Percentiles rank a stretch among this genome's conserved stretches.
These are phyloP conservation scores for Craseonycteris thonglongyai DNA, from an alignment of 2,113 vertebrate genomes.

Conservation along the genomic window DNA sequence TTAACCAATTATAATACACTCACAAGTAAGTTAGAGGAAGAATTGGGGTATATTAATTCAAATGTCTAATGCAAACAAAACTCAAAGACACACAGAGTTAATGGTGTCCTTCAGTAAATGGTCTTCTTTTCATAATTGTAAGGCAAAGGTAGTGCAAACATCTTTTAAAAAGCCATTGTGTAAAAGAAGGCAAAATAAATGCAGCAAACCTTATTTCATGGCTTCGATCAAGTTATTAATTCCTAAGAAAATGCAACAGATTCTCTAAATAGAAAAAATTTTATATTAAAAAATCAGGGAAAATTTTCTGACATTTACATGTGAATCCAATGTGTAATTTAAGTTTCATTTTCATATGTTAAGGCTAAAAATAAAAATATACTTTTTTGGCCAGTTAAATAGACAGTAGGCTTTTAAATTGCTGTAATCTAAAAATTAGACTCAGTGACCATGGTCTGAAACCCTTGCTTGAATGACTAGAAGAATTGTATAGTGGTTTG, in stretches of 20 bases:
- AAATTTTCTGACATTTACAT: not conserved
- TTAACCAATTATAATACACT: not conserved
- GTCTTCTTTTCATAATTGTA: not conserved
- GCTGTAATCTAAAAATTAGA: not conserved
- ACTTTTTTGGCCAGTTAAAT: not conserved
- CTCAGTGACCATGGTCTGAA: not conserved
- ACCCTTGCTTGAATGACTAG: not conserved
- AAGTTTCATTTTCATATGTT: not conserved
- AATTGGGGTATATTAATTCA: slow-evolving; percentile 2
- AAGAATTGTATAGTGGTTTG: not conserved
- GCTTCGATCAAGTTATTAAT: slow-evolving; percentile 11
- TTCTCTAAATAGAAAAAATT: not conserved
- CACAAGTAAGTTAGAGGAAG: not conserved
- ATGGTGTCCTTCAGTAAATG: not conserved
- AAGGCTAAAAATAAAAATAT: not conserved
- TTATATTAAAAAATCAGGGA: not conserved
- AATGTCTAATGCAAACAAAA: not conserved
- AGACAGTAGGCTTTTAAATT: not conserved
- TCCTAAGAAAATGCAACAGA: not conserved
- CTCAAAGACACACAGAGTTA: not conserved
- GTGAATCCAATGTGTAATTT: not conserved
- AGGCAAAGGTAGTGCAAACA: not conserved
- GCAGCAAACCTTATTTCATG: not conserved
- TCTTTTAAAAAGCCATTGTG: not conserved
- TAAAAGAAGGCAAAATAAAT: not conserved